Evolutionary conservation across 2,888 invertebrate genomes (phyloP).

Genomic region (Tanytarsus gracilentus): DNA sequence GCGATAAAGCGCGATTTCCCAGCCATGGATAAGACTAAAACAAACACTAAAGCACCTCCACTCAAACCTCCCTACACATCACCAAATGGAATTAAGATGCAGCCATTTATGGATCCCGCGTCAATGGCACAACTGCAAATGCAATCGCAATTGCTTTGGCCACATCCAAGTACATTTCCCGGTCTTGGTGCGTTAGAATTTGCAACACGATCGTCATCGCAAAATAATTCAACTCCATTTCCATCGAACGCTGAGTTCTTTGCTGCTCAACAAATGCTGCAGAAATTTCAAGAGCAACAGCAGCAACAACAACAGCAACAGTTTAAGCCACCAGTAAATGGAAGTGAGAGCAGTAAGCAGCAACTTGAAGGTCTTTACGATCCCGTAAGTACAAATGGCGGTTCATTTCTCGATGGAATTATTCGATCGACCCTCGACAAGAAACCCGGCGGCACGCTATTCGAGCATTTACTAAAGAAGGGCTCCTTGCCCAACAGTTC

Average conservation of each 20-base stretch:
- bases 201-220: slow-evolving; percentile 39
- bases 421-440: slow-evolving; percentile 72
- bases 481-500: slow-evolving; percentile 45
- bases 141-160: slow-evolving; percentile 68
- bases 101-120: slow-evolving; percentile 54
- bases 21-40: slow-evolving; percentile 37
- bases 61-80: slow-evolving; percentile 48
- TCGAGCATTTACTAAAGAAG: slow-evolving; percentile 56
- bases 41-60: slow-evolving; percentile 38
- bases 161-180: slow-evolving; percentile 50
- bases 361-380: slow-evolving; percentile 59
- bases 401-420: slow-evolving; percentile 67
- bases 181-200: slow-evolving; percentile 46
- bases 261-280: slow-evolving; percentile 71
- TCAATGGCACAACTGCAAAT: slow-evolving; percentile 51
- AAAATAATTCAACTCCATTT: slow-evolving; percentile 37
- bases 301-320: slow-evolving; percentile 35
- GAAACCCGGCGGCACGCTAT: slow-evolving; percentile 49
- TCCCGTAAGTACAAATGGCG: slow-evolving; percentile 57
- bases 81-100: slow-evolving; percentile 65
- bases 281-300: slow-evolving; percentile 56
- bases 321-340: slow-evolving; percentile 22
- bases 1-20: slow-evolving; percentile 26
- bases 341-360: slow-evolving; percentile 36
- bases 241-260: slow-evolving; percentile 58